Conservation (phyloP, 2,113 vertebrate genomes). For the Gnathonemus echidnorhynchus region DNA sequence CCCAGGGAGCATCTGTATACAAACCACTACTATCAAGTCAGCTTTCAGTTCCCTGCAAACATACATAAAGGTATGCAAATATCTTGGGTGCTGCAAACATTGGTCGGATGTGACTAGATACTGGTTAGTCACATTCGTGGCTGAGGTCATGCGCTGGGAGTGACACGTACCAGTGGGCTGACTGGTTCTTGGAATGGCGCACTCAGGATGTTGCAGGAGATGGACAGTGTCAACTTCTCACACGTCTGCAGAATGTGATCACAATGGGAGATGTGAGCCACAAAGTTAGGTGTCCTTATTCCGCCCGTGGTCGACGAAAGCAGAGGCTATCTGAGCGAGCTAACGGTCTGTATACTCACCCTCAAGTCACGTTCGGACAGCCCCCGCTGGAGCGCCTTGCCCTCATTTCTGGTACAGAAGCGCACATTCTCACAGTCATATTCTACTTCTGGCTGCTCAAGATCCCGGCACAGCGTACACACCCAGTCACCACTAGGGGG, state of each 20-base stretch:
- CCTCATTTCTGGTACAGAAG: slow-evolving; percentile 37
- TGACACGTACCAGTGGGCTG: slow-evolving; percentile 74
- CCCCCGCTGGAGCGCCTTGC: slow-evolving; percentile 44
- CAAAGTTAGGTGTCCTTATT: background rate
- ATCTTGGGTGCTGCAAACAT: background rate
- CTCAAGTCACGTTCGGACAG: slow-evolving; percentile 71
- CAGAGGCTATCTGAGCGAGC: background rate
- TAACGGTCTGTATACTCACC: slow-evolving; percentile 54
- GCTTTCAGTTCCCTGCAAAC: background rate
- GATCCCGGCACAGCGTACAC: slow-evolving; percentile 74
- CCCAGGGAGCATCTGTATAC: background rate
- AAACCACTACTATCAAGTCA: background rate
- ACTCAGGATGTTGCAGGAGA: slow-evolving; percentile 77
- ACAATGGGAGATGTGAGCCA: background rate
- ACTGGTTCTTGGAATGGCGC: slow-evolving; percentile 85
- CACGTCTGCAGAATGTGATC: slow-evolving; percentile 65
- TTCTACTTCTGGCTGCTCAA: slow-evolving; percentile 60
- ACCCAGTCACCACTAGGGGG: slow-evolving; percentile 79
- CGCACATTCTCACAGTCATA: slow-evolving; percentile 72
- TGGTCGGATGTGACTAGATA: background rate
- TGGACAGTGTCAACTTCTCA: slow-evolving; percentile 78
- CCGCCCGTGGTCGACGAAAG: background rate
- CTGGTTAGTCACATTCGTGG: background rate
- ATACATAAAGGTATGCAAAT: background rate
- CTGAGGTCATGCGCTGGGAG: background rate